Percentiles rank a stretch among this genome's conserved stretches.
Conservation (phyloP, 2,888 invertebrate species). For the Dicranocentrus wangi region DNA sequence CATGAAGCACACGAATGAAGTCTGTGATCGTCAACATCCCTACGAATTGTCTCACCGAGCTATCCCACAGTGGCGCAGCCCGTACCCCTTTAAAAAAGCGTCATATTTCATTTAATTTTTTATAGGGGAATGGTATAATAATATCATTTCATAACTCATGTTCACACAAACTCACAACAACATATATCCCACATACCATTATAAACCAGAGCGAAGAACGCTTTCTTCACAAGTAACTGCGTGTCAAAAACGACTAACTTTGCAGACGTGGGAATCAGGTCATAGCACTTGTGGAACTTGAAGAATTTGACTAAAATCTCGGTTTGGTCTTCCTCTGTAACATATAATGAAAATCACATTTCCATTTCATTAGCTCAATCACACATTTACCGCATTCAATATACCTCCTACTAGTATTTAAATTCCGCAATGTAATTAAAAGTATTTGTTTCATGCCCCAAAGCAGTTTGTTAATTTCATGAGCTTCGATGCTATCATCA, state of each 20-base stretch:
- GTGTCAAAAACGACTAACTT: conserved; percentile 99
- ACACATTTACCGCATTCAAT: too few species aligned
- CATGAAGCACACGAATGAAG: conserved; percentile 97
- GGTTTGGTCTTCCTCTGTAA: conserved; percentile 95
- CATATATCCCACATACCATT: conserved; percentile 86
- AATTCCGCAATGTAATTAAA: too few species aligned
- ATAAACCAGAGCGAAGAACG: conserved; percentile 99
- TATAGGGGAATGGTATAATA: too few species aligned
- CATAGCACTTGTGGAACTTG: conserved; percentile 99
- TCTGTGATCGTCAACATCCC: conserved; percentile 99
- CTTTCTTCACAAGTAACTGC: conserved; percentile 96
- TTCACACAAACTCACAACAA: too few species aligned
- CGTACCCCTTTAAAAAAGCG: conserved; percentile 83
- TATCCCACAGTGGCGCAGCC: conserved; percentile 98
- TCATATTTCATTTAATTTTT: conserved; percentile 9
- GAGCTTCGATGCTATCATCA: conserved; percentile 69
- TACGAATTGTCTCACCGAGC: conserved; percentile 90
- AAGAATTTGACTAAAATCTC: conserved; percentile 99
- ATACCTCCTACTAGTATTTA: too few species aligned
- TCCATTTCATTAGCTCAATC: too few species aligned
- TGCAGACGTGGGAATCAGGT: conserved; percentile 98
- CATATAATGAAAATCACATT: conserved; percentile 72
- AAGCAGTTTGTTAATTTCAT: conserved; percentile 71
- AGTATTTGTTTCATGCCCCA: conserved; percentile 70
- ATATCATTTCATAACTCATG: too few species aligned